Evolutionary conservation across 2,888 invertebrate genomes (phyloP).

Genomic region (Dryadula phaetusa): DNA sequence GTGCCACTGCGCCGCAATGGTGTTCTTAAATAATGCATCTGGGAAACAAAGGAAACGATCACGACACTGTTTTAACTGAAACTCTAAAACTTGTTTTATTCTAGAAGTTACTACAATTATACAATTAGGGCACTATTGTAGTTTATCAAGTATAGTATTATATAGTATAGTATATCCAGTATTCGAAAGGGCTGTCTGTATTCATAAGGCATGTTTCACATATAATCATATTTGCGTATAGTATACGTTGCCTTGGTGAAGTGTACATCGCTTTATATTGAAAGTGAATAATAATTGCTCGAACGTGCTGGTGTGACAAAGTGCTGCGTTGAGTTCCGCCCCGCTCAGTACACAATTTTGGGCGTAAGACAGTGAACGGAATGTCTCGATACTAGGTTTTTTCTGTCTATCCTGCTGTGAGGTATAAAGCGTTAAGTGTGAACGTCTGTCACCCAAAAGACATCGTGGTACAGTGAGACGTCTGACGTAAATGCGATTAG

Average conservation of each 20-base stretch:
- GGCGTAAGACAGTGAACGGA: neutral
- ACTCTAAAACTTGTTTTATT: constrained; percentile 24
- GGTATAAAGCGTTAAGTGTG: no score
- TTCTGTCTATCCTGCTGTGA: no score
- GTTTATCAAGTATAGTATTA: neutral
- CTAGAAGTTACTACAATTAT: constrained; percentile 13
- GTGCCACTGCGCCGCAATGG: neutral
- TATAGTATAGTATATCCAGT: neutral
- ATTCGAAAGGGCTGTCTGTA: constrained; percentile 1
- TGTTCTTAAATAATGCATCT: constrained; percentile 7
- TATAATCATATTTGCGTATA: no score
- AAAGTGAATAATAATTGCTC: neutral
- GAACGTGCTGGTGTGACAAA: no score
- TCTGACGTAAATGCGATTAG: no score
- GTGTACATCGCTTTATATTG: no score
- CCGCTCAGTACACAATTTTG: no score
- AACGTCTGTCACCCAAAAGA: no score
- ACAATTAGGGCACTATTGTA: constrained; percentile 21
- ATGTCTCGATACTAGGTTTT: no score
- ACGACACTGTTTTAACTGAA: constrained; percentile 22
- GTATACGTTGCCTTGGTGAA: neutral
- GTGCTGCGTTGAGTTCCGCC: no score
- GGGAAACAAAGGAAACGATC: constrained; percentile 23
- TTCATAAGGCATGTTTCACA: neutral
- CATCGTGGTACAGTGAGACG: no score